A percentile compares a stretch with the other conserved stretches of the same genome.
Evolutionary conservation across 2,888 invertebrate genomes (phyloP).

Genomic region (Leptopilina myrica): DNA sequence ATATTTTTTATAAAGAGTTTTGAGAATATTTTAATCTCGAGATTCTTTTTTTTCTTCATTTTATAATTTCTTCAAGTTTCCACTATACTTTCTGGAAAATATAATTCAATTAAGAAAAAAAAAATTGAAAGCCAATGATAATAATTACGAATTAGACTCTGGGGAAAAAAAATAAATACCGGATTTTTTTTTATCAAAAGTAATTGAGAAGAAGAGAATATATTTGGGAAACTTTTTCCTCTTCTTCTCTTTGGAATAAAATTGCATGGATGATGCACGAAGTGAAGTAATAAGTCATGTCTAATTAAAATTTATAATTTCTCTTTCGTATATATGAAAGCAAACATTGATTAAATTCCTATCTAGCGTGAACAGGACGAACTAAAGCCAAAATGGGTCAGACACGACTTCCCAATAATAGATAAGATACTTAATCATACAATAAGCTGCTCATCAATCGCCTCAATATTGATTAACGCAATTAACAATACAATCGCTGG

Average conservation of each 20-base stretch:
- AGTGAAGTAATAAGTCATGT: background rate
- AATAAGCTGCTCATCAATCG: constrained; percentile 55
- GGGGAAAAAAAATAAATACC: too few species aligned
- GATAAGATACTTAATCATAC: constrained; percentile 57
- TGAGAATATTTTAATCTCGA: background rate
- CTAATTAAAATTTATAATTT: constrained; percentile 1
- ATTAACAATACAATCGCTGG: background rate
- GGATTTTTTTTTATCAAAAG: too few species aligned
- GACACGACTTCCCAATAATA: constrained; percentile 53
- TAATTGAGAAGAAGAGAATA: too few species aligned
- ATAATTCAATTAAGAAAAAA: too few species aligned
- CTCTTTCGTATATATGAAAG: constrained; percentile 15
- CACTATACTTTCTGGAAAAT: too few species aligned
- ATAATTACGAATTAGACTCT: too few species aligned
- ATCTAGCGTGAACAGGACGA: constrained; percentile 50
- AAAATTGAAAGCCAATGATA: too few species aligned
- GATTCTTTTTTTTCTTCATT: background rate
- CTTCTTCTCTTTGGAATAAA: background rate
- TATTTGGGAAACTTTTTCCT: background rate
- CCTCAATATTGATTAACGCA: constrained; percentile 46
- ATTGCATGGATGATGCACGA: background rate
- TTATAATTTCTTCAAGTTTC: background rate
- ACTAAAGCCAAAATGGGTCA: constrained; percentile 53
- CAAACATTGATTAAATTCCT: constrained; percentile 54
- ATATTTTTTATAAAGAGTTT: constrained; percentile 3